These are phyloP conservation scores for Chiloscyllium punctatum DNA, from an alignment of 2,797 vertebrate species.

Conservation along the genomic window DNA sequence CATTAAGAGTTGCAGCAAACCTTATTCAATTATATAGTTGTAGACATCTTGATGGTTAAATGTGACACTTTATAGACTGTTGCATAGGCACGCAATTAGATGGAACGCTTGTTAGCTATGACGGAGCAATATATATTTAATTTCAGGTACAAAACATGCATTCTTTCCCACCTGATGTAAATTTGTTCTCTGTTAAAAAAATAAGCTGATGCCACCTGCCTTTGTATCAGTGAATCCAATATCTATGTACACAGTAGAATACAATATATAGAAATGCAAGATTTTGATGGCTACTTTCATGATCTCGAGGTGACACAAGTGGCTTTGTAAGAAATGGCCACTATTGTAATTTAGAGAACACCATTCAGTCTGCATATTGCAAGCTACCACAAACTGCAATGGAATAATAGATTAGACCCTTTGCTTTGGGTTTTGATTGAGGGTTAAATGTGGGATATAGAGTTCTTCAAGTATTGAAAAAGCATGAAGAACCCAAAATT, in stretches of 20 bases:
- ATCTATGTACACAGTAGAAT: no score
- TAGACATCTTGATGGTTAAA: no score
- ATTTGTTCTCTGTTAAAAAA: neutral
- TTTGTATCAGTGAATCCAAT: constrained; percentile 62
- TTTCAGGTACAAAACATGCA: neutral
- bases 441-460: neutral
- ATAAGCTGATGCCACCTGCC: constrained; percentile 70
- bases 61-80: no score
- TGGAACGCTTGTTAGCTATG: no score
- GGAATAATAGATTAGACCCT: neutral
- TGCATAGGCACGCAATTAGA: no score
- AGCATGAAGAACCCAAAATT: neutral
- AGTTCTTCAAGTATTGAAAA: neutral
- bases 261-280: neutral
- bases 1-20: no score
- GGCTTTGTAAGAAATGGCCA: neutral
- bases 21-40: no score
- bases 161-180: neutral
- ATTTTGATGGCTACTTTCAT: neutral
- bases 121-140: no score
- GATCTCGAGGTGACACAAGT: neutral
- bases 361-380: neutral
- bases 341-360: neutral
- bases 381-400: neutral
- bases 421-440: neutral